Evolutionary conservation across 2,113 vertebrate genomes (phyloP), one percentile per base, ranked within the genome.

Genomic region (Agelaius tricolor): DNA sequence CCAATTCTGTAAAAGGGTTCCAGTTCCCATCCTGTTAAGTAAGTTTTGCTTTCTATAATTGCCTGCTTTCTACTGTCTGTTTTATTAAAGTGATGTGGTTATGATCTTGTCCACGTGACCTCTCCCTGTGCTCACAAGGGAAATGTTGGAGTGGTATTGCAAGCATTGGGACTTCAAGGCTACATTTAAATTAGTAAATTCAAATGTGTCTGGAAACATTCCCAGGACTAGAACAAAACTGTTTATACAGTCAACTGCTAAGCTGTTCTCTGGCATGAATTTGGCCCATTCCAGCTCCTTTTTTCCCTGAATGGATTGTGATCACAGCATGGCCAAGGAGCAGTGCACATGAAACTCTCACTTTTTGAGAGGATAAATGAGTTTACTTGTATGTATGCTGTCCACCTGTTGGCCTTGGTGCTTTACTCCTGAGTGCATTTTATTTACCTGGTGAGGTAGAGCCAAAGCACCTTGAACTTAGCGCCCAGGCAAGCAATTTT

Each of bases 101-200:
- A 78, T 74, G 71, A 78, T 54, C 84, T 68, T 21, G 47, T 28
- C 55, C 90, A 88, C 44, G 49, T 74, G 85, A 95, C 85, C 68
- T 88, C 90, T 67, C 82, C 74, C 61, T 84, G 61, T 84, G 76
- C 92, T 95, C 58, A 2, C 88, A 54, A 88, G 86, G 73, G 86
- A 92, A 95, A 78, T 41, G 76, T 10, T 94, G 76, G 57, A 90
- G 84, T 68, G 35, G n/a, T 71, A 86, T 46, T 92, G 85, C 85
- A 88, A 93, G 78, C 73, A n/a, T 3, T 76, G 88, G 92, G 73
- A 81, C 88, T 96, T 74, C 83, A 94, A 95, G 94, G 89, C 89
- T 95, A 90, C 94, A 78, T 94, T 96, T 93, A 93, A 95, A 93
- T 95, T 55, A 90, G 85, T 83, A 88, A 95, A 94, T 90, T 95